phyloP scores from a whole-genome alignment of 2,888 invertebrate species.

The Polia nebulosa region DNA sequence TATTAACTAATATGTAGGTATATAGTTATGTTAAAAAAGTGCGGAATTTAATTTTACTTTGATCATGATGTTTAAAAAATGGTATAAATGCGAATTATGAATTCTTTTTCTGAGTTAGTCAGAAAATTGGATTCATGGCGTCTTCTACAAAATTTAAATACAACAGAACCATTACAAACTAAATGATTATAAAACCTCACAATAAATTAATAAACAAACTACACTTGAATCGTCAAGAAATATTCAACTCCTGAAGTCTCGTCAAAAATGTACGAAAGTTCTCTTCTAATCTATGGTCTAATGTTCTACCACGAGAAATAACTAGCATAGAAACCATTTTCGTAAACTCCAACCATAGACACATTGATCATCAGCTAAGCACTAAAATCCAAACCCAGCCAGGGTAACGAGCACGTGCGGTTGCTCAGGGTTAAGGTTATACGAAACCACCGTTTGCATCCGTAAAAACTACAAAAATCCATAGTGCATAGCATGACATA shows the following conservation, averaged over 20 bases:
- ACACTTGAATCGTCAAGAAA: slow-evolving; percentile 19
- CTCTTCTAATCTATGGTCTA: slow-evolving; percentile 23
- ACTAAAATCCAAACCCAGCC: not conserved
- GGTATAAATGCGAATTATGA: slow-evolving; percentile 27
- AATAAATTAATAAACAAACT: slow-evolving; percentile 26
- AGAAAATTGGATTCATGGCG: not conserved
- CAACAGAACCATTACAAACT: slow-evolving; percentile 9
- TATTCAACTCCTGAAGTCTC: slow-evolving; percentile 39
- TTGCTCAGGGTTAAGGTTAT: not conserved
- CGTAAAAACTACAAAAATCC: too few relatives aligned
- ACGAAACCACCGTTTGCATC: not conserved
- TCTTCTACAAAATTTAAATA: not conserved
- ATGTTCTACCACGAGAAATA: slow-evolving; percentile 18
- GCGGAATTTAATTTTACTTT: not conserved
- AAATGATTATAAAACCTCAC: slow-evolving; percentile 8
- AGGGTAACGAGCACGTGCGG: not conserved
- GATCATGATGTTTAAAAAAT: not conserved
- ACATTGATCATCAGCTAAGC: not conserved
- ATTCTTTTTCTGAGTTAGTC: not conserved
- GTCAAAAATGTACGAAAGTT: slow-evolving; percentile 43
- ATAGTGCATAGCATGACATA: too few relatives aligned
- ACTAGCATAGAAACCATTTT: slow-evolving; percentile 10
- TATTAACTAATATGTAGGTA: not conserved
- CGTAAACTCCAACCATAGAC: not conserved
- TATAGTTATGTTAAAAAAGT: too few relatives aligned